Base-by-base conservation (phyloP, 2,797 vertebrate species). In the Sebastes jordani region DNA sequence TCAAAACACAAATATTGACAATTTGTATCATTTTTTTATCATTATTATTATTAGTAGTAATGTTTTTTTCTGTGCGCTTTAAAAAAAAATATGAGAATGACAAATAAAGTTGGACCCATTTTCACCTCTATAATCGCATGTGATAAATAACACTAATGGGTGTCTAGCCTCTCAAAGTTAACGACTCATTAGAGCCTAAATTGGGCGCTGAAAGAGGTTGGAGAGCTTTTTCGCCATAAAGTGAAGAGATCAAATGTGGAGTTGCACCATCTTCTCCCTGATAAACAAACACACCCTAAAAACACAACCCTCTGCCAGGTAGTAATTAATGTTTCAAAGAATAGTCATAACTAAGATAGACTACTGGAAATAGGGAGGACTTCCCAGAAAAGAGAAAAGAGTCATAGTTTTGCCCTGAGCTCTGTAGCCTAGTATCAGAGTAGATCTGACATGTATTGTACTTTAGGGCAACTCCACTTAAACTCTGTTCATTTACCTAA, bases 241-340 rank as follows among this genome's bases (percentile, higher is more conserved):
- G 14, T 46, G 20, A 60, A 16, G 0, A 70, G 1, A 74, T 74
- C n/a, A 11, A 52, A 3, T 71, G 25, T 49, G 11, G n/a, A 62
- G 13, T 49, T 80, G 29, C 66, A 11, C 25, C 25, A n/a, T 52
- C 14, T 46, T 25, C 6, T 23, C 38, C 6, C 29, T 1, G 6
- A 11, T 58, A 76, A 70, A 79, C 64, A 77, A 36, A 36, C 34
- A 7, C 67, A 62, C 22, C 34, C 38, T 42, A 3, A 42, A 76
- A 70, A 79, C 64, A 77, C 5, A 38, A 62, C n/a, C 34, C 9
- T 22, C 38, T 66, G 62, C 73, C 72, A 69, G 62, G 56, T 20
- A 55, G 62, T 83, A 76, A 63, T 78, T 55, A 49, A 60, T 36
- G 18, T 64, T 76, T 52, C 38, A 67, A 7, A 73, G 29, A 82